Conservation (phyloP, 2,113 vertebrate genomes). For the Amblyornis subalaris region DNA sequence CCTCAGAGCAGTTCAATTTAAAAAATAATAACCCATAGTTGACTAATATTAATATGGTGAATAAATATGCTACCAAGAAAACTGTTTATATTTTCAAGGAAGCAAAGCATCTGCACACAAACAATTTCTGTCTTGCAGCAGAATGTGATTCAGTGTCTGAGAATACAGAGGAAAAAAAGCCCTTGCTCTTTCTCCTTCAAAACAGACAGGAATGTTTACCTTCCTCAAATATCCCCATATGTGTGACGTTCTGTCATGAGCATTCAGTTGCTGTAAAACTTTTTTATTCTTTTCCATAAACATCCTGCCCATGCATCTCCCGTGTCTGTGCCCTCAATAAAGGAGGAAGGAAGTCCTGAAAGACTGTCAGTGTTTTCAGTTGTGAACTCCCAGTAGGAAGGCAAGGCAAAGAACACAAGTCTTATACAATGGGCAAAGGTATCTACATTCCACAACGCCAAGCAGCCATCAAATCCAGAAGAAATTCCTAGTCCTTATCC, state of each 20-base stretch:
- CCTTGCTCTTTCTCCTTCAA: background rate
- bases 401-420: conserved; percentile 9
- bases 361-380: background rate
- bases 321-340: background rate
- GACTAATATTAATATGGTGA: background rate
- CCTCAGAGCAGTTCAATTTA: background rate
- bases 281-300: background rate
- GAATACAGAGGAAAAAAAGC: background rate
- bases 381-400: background rate
- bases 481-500: background rate
- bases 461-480: conserved; percentile 38
- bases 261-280: background rate
- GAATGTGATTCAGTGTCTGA: background rate
- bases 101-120: background rate
- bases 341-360: background rate
- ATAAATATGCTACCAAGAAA: background rate
- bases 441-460: conserved; percentile 35
- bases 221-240: background rate
- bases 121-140: background rate
- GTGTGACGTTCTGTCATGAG: background rate
- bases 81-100: background rate
- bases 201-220: background rate
- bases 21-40: background rate
- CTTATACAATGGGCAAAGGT: conserved; percentile 28
- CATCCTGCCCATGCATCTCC: background rate